Evolutionary conservation across 2,797 vertebrate species (phyloP).

Genomic region (Gila robusta): DNA sequence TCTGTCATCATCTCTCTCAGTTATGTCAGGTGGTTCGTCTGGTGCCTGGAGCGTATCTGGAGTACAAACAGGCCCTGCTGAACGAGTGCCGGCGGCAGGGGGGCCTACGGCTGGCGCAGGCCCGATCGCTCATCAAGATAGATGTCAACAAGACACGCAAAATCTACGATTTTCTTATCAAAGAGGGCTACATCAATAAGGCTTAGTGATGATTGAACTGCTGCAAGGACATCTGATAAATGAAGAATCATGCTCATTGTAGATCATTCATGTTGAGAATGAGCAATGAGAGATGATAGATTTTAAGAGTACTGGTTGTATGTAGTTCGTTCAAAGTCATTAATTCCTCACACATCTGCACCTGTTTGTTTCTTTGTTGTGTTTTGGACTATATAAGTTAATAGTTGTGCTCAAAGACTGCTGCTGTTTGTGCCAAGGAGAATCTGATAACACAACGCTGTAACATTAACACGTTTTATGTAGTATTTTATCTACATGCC

Average conservation of each 20-base stretch:
- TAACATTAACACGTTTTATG: conserved; percentile 15
- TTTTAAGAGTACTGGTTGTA: background rate
- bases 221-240: conserved; percentile 39
- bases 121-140: conserved; percentile 97
- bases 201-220: conserved; percentile 72
- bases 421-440: background rate
- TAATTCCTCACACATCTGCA: background rate
- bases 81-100: conserved; percentile 97
- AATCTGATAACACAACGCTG: background rate
- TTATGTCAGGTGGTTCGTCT: conserved; percentile 97
- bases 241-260: conserved; percentile 12
- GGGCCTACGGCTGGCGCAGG: conserved; percentile 93
- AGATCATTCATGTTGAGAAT: conserved; percentile 13
- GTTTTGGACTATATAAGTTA: background rate
- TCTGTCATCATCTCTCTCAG: conserved; percentile 72
- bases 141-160: conserved; percentile 99
- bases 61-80: conserved; percentile 95
- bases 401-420: background rate
- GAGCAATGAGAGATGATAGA: conserved; percentile 1
- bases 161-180: conserved; percentile 98
- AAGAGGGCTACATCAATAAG: conserved; percentile 96
- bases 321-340: background rate
- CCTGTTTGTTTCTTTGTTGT: background rate
- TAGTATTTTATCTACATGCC: background rate
- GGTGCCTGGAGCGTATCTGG: conserved; percentile 97